These are phyloP conservation scores for Drosophila aff. DNA, from an alignment of 1,140 invertebrate species.

Conservation along the genomic window DNA sequence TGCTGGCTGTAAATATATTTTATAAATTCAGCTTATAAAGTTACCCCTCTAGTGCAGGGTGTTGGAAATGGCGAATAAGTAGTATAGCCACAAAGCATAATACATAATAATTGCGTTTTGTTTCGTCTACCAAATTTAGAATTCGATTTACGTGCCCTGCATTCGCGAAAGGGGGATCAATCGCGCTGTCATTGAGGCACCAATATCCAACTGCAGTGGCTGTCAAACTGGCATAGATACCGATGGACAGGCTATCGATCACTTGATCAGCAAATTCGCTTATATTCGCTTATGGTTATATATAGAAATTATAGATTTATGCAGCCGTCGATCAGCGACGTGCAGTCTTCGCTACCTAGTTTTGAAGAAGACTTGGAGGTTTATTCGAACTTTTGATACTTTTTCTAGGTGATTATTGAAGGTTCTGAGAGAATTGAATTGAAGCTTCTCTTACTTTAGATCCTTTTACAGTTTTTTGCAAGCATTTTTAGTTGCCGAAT, in stretches of 20 bases:
- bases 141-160: slow-evolving; percentile 56
- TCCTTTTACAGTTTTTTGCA: too few species aligned
- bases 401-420: background rate
- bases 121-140: slow-evolving; percentile 74
- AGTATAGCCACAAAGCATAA: slow-evolving; percentile 55
- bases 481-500: background rate
- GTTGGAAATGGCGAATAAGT: slow-evolving; percentile 41
- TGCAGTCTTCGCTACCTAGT: slow-evolving; percentile 34
- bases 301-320: slow-evolving; percentile 51
- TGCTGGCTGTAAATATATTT: slow-evolving; percentile 6
- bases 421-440: background rate
- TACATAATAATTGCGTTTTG: slow-evolving; percentile 75
- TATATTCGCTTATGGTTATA: slow-evolving; percentile 39
- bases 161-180: slow-evolving; percentile 29
- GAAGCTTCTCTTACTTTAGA: background rate
- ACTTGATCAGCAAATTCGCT: slow-evolving; percentile 37
- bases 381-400: background rate
- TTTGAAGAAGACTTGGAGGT: background rate
- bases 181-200: slow-evolving; percentile 36
- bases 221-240: slow-evolving; percentile 56
- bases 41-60: slow-evolving; percentile 32
- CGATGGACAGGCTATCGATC: slow-evolving; percentile 48
- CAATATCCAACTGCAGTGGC: slow-evolving; percentile 37
- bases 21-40: background rate
- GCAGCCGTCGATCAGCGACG: slow-evolving; percentile 45